These are phyloP conservation scores for Cuniculus paca DNA, from an alignment of 2,797 vertebrate species.

Conservation along the genomic window DNA sequence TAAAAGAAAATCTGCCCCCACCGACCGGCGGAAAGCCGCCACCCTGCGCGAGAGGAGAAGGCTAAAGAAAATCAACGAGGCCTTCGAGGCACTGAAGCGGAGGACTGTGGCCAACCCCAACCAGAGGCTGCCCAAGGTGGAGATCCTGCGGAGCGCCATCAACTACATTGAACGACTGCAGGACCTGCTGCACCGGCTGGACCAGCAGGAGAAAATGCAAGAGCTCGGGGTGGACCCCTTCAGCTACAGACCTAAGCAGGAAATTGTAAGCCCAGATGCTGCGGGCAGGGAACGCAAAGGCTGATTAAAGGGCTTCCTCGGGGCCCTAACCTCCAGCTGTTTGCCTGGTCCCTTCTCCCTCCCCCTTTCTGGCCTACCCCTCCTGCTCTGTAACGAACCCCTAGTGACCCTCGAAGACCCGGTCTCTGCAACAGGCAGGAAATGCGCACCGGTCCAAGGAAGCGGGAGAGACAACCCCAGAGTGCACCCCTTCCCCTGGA, in stretches of 20 bases:
- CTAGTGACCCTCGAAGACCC: constrained; percentile 64
- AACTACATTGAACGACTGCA: constrained; percentile 98
- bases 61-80: constrained; percentile 99
- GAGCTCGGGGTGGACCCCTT: constrained; percentile 89
- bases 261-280: constrained; percentile 86
- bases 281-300: not conserved
- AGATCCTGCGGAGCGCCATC: constrained; percentile 99
- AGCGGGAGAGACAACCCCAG: constrained; percentile 29
- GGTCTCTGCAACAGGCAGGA: constrained; percentile 66
- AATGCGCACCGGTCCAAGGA: constrained; percentile 54
- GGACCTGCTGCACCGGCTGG: constrained; percentile 95
- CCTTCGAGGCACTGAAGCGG: constrained; percentile 97
- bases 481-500: constrained; percentile 49
- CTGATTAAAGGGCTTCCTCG: constrained; percentile 12
- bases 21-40: constrained; percentile 96
- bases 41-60: constrained; percentile 96
- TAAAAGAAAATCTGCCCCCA: constrained; percentile 97
- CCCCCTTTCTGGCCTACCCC: constrained; percentile 2
- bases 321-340: constrained; percentile 52
- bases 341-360: not conserved
- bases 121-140: constrained; percentile 98
- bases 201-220: constrained; percentile 94
- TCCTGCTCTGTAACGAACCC: constrained; percentile 22
- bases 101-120: constrained; percentile 97
- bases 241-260: constrained; percentile 88